phyloP scores from a whole-genome alignment of 2,888 invertebrate genomes.

The Abscondita cerata region DNA sequence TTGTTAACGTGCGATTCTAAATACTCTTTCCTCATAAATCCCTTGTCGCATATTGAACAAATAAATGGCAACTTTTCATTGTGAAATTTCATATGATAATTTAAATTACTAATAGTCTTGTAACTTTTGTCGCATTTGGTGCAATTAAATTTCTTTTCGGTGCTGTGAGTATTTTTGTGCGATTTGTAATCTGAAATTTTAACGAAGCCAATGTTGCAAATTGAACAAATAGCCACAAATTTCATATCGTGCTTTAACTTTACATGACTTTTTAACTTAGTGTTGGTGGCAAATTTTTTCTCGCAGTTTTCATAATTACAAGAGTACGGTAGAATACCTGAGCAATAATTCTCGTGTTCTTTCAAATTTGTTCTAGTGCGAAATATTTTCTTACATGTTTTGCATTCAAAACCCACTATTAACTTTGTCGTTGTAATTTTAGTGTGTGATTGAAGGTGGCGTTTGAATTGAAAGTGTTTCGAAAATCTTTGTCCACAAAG shows the following conservation, averaged over 20 bases:
- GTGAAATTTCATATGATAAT: constrained; percentile 57
- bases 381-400: constrained; percentile 51
- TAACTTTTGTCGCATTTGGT: constrained; percentile 54
- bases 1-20: constrained; percentile 54
- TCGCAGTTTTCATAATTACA: constrained; percentile 50
- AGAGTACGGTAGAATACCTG: constrained; percentile 50
- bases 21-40: constrained; percentile 57
- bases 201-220: constrained; percentile 56
- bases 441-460: constrained; percentile 37
- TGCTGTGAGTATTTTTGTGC: constrained; percentile 55
- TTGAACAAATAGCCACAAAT: constrained; percentile 55
- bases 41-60: constrained; percentile 53
- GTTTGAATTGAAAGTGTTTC: constrained; percentile 41
- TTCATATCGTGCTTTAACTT: constrained; percentile 56
- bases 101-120: constrained; percentile 56
- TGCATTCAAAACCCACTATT: constrained; percentile 47
- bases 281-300: constrained; percentile 53
- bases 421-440: constrained; percentile 37
- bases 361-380: constrained; percentile 51
- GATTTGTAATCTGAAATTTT: constrained; percentile 56
- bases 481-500: constrained; percentile 50
- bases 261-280: constrained; percentile 54
- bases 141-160: constrained; percentile 56
- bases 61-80: constrained; percentile 49
- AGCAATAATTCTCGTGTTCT: constrained; percentile 55